Percentiles rank a stretch among this genome's conserved stretches.
Evolutionary conservation across 2,797 vertebrate species (phyloP).

Genomic region (Scleropages formosus): DNA sequence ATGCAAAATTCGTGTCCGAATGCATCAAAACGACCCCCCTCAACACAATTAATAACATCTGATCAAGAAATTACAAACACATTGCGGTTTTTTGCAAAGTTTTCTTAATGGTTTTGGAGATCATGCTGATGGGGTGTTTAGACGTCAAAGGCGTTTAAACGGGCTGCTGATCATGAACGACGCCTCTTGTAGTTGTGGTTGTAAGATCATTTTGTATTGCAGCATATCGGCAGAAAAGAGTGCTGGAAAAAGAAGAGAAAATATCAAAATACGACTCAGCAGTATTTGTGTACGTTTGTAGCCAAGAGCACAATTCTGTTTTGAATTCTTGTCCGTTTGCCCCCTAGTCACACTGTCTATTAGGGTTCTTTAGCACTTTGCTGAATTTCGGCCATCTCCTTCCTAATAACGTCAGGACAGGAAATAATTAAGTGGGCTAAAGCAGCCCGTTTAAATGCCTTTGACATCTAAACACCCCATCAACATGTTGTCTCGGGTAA

Average conservation of each 20-base stretch:
- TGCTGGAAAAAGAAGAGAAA: background rate
- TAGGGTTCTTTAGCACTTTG: background rate
- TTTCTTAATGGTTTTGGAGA: too few relatives aligned
- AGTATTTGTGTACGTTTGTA: background rate
- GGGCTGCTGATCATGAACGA: too few relatives aligned
- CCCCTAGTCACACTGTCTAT: background rate
- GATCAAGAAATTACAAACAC: too few relatives aligned
- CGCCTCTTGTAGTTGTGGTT: too few relatives aligned
- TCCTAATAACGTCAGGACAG: conserved; percentile 14
- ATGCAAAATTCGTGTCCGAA: too few relatives aligned
- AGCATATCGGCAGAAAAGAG: background rate
- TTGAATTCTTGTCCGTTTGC: background rate
- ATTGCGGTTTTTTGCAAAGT: too few relatives aligned
- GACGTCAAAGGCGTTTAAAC: too few relatives aligned
- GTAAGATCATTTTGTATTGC: background rate
- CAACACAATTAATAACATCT: too few relatives aligned
- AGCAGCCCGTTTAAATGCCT: conserved; percentile 65
- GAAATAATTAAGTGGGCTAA: conserved; percentile 29
- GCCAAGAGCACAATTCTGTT: background rate
- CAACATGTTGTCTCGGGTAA: conserved; percentile 66
- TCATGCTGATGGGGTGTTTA: too few relatives aligned
- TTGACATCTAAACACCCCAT: conserved; percentile 69
- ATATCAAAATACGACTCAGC: background rate
- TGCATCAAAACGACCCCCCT: too few relatives aligned
- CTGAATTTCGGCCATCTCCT: background rate